Conservation (phyloP, 2,888 invertebrate species). For the Argyra leucocephala region DNA sequence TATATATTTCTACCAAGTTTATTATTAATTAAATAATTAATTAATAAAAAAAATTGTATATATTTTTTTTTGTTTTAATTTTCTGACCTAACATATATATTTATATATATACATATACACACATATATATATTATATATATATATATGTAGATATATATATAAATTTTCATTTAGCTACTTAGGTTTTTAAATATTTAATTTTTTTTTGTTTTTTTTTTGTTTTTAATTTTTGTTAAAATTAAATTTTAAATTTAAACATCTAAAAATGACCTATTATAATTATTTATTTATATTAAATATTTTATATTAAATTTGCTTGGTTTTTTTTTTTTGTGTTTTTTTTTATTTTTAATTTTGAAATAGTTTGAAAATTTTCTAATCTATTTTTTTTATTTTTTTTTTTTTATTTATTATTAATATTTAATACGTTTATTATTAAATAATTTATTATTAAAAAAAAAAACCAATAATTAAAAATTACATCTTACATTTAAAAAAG, state of each 20-base stretch:
- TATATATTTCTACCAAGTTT: neutral
- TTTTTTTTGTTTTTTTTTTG: neutral
- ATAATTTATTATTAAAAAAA: too few relatives aligned
- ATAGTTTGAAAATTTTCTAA: neutral
- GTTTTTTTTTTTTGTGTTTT: conserved; percentile 21
- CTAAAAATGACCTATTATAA: conserved; percentile 12
- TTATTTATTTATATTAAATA: neutral
- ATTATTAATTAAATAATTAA: neutral
- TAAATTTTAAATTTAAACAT: neutral
- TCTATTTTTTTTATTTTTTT: conserved; percentile 22
- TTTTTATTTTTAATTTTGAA: conserved; percentile 25
- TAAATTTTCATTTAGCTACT: neutral
- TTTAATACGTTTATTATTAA: conserved; percentile 29
- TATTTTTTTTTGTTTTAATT: neutral
- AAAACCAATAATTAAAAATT: too few relatives aligned
- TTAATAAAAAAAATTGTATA: neutral
- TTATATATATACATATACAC: neutral
- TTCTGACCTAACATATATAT: neutral
- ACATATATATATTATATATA: neutral
- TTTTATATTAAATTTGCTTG: neutral
- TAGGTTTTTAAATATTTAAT: neutral
- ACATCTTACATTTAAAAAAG: too few relatives aligned
- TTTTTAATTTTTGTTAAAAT: neutral
- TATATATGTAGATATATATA: neutral
- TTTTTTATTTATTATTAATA: conserved; percentile 25